phyloP scores from a whole-genome alignment of 2,797 vertebrate species.

The Catostomus latipinnis region DNA sequence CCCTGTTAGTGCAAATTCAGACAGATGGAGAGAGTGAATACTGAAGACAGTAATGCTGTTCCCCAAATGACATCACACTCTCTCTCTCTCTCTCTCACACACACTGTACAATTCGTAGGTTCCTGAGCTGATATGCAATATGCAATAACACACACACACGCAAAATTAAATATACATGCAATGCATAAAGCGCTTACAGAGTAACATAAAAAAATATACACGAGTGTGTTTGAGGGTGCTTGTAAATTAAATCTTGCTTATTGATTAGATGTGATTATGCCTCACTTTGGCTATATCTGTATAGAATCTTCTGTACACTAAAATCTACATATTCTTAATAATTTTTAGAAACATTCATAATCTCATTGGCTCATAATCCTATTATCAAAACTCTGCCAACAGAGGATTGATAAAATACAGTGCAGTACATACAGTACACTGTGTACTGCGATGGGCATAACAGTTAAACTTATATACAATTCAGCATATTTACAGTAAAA shows the following conservation, averaged over 20 bases:
- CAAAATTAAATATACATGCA: neutral
- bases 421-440: neutral
- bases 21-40: constrained; percentile 34
- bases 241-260: constrained; percentile 6
- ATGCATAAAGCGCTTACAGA: neutral
- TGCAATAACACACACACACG: no score
- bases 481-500: neutral
- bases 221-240: neutral
- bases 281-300: neutral
- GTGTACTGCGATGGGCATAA: constrained; percentile 5
- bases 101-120: neutral
- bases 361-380: constrained; percentile 3
- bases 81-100: neutral
- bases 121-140: constrained; percentile 34
- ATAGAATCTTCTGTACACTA: neutral
- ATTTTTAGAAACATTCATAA: constrained; percentile 17
- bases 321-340: constrained; percentile 29
- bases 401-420: constrained; percentile 15
- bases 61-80: neutral
- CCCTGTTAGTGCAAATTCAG: constrained; percentile 23
- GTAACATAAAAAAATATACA: constrained; percentile 2
- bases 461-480: constrained; percentile 6
- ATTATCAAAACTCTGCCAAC: neutral
- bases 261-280: neutral
- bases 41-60: constrained; percentile 36